phyloP scores from a whole-genome alignment of 2,113 vertebrate genomes.

The Calcarius ornatus region DNA sequence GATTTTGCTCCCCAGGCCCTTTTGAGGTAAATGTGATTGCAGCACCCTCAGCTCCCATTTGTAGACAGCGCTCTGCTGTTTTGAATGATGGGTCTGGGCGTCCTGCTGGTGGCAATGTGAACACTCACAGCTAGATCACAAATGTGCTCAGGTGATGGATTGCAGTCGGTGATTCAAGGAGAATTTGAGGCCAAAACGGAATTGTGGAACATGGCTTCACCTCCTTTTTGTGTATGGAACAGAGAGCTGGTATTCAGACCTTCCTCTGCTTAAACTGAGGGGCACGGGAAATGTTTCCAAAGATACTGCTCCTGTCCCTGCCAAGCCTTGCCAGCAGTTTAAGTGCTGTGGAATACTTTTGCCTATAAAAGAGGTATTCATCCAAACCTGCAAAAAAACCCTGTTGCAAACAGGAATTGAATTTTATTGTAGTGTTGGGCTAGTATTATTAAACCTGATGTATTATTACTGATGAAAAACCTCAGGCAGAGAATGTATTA shows the following conservation, averaged over 20 bases:
- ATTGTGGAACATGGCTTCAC: background rate
- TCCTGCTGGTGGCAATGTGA: background rate
- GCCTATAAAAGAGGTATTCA: background rate
- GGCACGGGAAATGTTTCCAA: background rate
- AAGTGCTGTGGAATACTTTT: background rate
- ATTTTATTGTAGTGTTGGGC: background rate
- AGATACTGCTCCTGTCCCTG: background rate
- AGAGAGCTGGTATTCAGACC: background rate
- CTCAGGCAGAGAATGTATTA: background rate
- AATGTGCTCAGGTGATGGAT: background rate
- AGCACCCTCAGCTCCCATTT: background rate
- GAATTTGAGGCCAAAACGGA: background rate
- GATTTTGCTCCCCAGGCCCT: background rate
- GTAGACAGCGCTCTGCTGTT: background rate
- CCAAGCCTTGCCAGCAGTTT: background rate
- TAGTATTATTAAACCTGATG: background rate
- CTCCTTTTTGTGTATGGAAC: background rate
- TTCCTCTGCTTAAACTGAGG: background rate
- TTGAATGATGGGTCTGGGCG: background rate
- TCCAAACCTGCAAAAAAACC: background rate
- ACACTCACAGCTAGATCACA: background rate
- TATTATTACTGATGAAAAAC: background rate
- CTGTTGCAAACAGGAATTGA: background rate
- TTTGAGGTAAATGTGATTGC: background rate
- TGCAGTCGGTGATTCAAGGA: background rate